Conservation (phyloP, 1,140 invertebrate genomes). For the Teleopsis dalmanni region DNA sequence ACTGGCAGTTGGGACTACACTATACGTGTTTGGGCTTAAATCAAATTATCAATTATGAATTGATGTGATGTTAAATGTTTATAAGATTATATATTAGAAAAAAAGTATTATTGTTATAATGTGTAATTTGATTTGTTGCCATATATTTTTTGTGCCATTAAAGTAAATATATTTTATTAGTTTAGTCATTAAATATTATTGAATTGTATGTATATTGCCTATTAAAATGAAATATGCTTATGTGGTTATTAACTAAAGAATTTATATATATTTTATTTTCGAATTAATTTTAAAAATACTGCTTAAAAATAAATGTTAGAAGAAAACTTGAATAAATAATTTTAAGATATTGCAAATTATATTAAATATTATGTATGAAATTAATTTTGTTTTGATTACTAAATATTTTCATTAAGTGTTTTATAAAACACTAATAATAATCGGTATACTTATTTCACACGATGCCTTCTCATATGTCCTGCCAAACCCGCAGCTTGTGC, state of each 20-base stretch:
- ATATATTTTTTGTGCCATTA: neutral
- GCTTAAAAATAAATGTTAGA: too few relatives aligned
- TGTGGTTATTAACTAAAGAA: too few relatives aligned
- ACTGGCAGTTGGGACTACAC: conserved; percentile 98
- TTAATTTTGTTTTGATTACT: too few relatives aligned
- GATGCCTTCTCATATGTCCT: too few relatives aligned
- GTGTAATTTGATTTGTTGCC: neutral
- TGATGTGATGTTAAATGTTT: neutral
- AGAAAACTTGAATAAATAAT: too few relatives aligned
- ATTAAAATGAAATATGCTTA: too few relatives aligned
- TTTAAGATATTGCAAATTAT: neutral
- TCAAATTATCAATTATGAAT: neutral
- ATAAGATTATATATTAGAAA: too few relatives aligned
- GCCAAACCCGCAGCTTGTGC: too few relatives aligned
- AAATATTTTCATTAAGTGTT: too few relatives aligned
- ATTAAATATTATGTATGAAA: too few relatives aligned
- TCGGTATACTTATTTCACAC: too few relatives aligned
- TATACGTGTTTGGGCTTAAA: conserved; percentile 62
- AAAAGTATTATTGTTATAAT: neutral
- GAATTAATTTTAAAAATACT: neutral
- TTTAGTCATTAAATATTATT: neutral
- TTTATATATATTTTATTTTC: neutral
- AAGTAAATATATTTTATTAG: neutral
- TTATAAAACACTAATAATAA: too few relatives aligned
- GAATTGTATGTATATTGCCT: neutral